phyloP scores from a whole-genome alignment of 2,888 invertebrate genomes.

The Cyaniris semiargus region DNA sequence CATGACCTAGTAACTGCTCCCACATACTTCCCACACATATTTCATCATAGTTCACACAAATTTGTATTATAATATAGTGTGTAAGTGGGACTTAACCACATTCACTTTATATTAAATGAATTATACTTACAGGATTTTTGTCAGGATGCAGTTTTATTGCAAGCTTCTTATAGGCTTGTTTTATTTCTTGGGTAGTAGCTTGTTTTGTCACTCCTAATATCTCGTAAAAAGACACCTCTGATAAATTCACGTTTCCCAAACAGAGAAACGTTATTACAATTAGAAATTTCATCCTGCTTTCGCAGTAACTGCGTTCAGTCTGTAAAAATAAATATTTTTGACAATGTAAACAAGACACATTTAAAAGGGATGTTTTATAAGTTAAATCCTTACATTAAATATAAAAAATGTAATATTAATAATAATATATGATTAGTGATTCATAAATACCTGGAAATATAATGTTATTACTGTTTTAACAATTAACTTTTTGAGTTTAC shows the following conservation, averaged over 20 bases:
- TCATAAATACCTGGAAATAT: too few relatives aligned
- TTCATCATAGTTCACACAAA: conserved; percentile 29
- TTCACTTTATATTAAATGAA: background rate
- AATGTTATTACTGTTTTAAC: too few relatives aligned
- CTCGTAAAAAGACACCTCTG: conserved; percentile 79
- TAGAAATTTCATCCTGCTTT: conserved; percentile 54
- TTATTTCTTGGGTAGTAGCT: conserved; percentile 85
- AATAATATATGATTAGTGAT: too few relatives aligned
- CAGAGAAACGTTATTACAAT: conserved; percentile 48
- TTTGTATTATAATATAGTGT: conserved; percentile 31
- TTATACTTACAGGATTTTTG: conserved; percentile 81
- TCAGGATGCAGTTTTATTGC: conserved; percentile 88
- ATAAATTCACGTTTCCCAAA: conserved; percentile 54
- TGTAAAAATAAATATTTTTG: background rate
- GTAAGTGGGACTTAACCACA: background rate
- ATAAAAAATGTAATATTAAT: too few relatives aligned
- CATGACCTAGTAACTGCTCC: conserved; percentile 32
- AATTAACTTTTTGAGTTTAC: too few relatives aligned
- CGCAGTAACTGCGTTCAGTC: background rate
- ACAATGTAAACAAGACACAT: background rate
- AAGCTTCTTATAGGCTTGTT: conserved; percentile 88
- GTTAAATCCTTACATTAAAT: too few relatives aligned
- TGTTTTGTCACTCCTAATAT: conserved; percentile 83
- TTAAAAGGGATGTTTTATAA: too few relatives aligned
- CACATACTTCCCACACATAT: conserved; percentile 39